Percentiles rank a stretch among this genome's conserved stretches.
These are phyloP conservation scores for Cryptotis parvus DNA, from an alignment of 2,113 vertebrate species.

Conservation along the genomic window DNA sequence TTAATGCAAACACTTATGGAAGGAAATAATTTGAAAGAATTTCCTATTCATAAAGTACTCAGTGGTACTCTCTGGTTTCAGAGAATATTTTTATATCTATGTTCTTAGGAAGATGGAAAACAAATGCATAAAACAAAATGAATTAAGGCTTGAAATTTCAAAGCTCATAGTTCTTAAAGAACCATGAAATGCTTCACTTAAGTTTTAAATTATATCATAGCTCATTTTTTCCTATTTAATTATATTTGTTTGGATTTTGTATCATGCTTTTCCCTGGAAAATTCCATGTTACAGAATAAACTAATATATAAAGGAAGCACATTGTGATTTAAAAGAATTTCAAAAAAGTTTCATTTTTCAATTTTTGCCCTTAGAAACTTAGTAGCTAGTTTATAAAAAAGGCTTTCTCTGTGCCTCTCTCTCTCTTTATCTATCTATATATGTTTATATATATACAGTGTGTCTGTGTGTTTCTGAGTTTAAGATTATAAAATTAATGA, in stretches of 20 bases:
- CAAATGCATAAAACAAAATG: conserved; percentile 48
- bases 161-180: conserved; percentile 51
- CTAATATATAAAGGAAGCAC: conserved; percentile 33
- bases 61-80: conserved; percentile 28
- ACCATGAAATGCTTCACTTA: conserved; percentile 37
- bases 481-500: no score
- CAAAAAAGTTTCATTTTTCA: conserved; percentile 52
- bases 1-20: conserved; percentile 56
- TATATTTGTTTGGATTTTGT: conserved; percentile 34
- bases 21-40: conserved; percentile 25
- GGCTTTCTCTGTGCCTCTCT: no score
- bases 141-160: conserved; percentile 56
- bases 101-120: conserved; percentile 16
- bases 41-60: conserved; percentile 35
- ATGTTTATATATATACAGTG: background rate
- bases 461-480: no score
- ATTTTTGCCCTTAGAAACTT: no score
- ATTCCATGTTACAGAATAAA: conserved; percentile 40
- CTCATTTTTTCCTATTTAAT: conserved; percentile 14
- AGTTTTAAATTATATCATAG: conserved; percentile 54
- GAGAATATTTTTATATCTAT: conserved; percentile 43
- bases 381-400: background rate
- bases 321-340: conserved; percentile 54
- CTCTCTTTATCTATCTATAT: no score
- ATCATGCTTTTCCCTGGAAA: conserved; percentile 58